Percentiles rank a stretch among this genome's conserved stretches.
Conservation (phyloP, 2,113 vertebrate species). For the Pelvicachromis taeniatus region DNA sequence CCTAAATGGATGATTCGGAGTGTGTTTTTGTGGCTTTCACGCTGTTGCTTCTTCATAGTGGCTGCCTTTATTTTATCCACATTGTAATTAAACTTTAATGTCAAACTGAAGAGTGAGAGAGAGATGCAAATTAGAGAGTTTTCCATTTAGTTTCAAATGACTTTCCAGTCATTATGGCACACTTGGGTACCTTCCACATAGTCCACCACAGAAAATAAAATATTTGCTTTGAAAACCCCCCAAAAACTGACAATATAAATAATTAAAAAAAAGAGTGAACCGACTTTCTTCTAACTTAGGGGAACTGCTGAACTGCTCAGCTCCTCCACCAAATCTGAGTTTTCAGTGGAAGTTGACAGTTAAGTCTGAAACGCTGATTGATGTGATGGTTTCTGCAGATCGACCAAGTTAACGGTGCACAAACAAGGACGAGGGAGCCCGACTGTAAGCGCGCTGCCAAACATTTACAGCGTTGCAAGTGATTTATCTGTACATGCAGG, state of each 20-base stretch:
- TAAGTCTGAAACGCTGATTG: background rate
- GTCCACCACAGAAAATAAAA: background rate
- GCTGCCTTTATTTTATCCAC: slow-evolving; percentile 28
- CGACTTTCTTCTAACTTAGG: background rate
- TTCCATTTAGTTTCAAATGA: slow-evolving; percentile 13
- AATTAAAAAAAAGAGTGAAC: background rate
- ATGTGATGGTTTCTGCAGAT: background rate
- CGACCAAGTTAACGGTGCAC: background rate
- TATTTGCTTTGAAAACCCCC: background rate
- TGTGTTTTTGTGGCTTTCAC: background rate
- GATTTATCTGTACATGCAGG: background rate
- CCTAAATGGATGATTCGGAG: background rate
- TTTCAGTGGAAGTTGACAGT: background rate
- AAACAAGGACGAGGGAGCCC: background rate
- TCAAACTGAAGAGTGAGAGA: background rate
- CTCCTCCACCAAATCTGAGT: background rate
- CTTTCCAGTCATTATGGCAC: slow-evolving; percentile 20
- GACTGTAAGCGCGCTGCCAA: background rate
- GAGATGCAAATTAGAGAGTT: slow-evolving; percentile 6
- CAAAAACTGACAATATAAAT: background rate
- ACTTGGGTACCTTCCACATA: slow-evolving; percentile 2
- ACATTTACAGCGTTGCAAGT: background rate
- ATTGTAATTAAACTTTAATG: slow-evolving; percentile 39
- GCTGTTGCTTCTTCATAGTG: background rate
- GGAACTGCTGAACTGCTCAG: background rate